Percentiles rank a stretch among this genome's conserved stretches.
Conservation (phyloP, 1,140 invertebrate species). For the Leguminivora glycinivorella region DNA sequence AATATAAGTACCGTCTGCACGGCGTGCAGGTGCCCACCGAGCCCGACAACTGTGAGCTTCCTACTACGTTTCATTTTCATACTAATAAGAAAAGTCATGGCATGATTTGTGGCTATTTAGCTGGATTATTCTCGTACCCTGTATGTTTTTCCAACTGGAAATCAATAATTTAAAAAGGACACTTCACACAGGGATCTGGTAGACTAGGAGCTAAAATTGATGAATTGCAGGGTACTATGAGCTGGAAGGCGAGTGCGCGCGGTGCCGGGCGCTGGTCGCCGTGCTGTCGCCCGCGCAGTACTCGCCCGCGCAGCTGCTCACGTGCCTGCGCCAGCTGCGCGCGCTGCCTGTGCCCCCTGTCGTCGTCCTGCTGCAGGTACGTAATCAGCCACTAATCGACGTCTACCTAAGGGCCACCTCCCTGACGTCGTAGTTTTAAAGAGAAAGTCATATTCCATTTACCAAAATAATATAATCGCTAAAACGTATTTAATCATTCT, state of each 20-base stretch:
- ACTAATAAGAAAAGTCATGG: too few relatives aligned
- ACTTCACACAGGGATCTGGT: too few relatives aligned
- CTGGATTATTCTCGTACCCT: too few relatives aligned
- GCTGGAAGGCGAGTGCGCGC: constrained; percentile 44
- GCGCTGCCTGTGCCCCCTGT: constrained; percentile 62
- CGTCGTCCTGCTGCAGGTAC: constrained; percentile 70
- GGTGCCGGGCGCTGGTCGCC: constrained; percentile 64
- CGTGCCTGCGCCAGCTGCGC: constrained; percentile 62
- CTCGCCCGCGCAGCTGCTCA: constrained; percentile 63
- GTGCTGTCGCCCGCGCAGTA: constrained; percentile 72
- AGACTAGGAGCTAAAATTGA: too few relatives aligned
- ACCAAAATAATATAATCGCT: background rate
- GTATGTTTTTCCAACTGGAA: too few relatives aligned
- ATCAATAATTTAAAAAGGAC: too few relatives aligned
- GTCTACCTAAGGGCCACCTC: too few relatives aligned
- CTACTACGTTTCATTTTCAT: background rate
- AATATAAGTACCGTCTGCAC: constrained; percentile 73
- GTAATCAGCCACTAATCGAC: too few relatives aligned
- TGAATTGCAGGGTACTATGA: constrained; percentile 59
- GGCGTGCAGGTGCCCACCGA: constrained; percentile 55
- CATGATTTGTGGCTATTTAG: too few relatives aligned
- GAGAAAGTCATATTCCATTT: too few relatives aligned
- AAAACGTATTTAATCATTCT: background rate
- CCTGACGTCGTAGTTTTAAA: too few relatives aligned
- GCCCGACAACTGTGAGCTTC: constrained; percentile 65